Base-by-base conservation (phyloP, 2,113 vertebrate genomes). In the Gadus macrocephalus region DNA sequence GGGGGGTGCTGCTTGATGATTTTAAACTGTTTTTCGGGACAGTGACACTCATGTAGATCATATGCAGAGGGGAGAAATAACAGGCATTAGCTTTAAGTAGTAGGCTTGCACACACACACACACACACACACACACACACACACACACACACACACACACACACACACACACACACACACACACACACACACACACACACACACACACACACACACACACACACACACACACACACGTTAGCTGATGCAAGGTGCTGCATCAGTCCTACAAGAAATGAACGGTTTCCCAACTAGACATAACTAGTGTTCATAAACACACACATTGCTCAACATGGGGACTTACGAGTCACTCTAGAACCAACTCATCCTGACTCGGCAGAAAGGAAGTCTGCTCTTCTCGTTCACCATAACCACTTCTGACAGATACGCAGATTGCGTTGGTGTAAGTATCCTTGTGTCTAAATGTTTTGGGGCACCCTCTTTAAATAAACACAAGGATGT, bases 11-110 rank as follows among this genome's bases (percentile, higher is more conserved):
- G 31, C 31, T 63, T 2, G 65, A 12, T 56, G 15, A 55, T 73
- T 73, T 53, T 49, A 1, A 49, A 56, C 3, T 35, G 27, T n/a
- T 53, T 62, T 25, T 58, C 25, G 31, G 17, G 27, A 38, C 35
- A 35, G 28, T 25, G 67, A 59, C 58, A 25, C 27, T 19, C 60
- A 49, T 67, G 20, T 25, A 67, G 22, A 25, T 27, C 49, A 67
- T 7, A 27, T 55, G 42, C 5, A 60, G 59, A 49, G 42, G 42
- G 11, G 11, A 49, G 11, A 67, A 67, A 67, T 55, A 55, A 67
- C 28, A 55, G 49, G 42, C 53, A 66, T 66, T 66, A 67, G 19
- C 20, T 15, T 27, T 55, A 67, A 67, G 53, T 67, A 55, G 65
- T 56, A 35, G 17, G 67, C 55, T 28, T 60, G 17, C 19, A 9